phyloP scores from a whole-genome alignment of 2,113 vertebrate species.

The Malurus alboscapulatus region DNA sequence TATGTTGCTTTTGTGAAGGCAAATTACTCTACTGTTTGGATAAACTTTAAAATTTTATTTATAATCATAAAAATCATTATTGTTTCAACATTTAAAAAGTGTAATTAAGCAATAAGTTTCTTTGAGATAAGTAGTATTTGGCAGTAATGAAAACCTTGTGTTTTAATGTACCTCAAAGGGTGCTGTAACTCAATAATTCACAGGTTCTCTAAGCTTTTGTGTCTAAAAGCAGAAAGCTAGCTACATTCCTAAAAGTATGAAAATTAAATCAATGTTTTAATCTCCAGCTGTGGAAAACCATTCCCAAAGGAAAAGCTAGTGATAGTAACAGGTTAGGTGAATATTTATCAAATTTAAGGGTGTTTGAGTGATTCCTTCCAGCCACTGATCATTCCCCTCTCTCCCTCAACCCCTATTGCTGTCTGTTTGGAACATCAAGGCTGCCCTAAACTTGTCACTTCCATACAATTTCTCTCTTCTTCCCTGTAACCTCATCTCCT shows the following conservation, averaged over 20 bases:
- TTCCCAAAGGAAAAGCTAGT: neutral
- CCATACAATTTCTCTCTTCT: neutral
- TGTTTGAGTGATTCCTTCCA: neutral
- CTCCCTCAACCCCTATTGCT: neutral
- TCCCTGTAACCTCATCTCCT: neutral
- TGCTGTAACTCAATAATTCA: constrained; percentile 17
- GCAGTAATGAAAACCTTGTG: constrained; percentile 58
- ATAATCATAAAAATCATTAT: constrained; percentile 33
- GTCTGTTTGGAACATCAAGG: neutral
- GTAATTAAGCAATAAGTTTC: constrained; percentile 62
- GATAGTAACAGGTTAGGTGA: neutral
- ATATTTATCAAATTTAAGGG: neutral
- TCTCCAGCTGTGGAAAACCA: neutral
- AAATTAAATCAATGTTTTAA: constrained; percentile 3
- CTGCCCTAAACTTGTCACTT: neutral
- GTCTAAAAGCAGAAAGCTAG: constrained; percentile 36
- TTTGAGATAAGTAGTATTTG: constrained; percentile 16
- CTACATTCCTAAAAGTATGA: constrained; percentile 20
- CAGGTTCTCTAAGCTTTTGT: constrained; percentile 31
- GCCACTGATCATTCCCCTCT: neutral
- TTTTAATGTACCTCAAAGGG: constrained; percentile 29
- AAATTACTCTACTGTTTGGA: constrained; percentile 19
- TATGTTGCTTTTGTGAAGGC: neutral
- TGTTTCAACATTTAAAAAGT: constrained; percentile 25
- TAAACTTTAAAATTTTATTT: constrained; percentile 34